These are phyloP conservation scores for Dione vanillae DNA, from an alignment of 2,888 invertebrate species.

Conservation along the genomic window DNA sequence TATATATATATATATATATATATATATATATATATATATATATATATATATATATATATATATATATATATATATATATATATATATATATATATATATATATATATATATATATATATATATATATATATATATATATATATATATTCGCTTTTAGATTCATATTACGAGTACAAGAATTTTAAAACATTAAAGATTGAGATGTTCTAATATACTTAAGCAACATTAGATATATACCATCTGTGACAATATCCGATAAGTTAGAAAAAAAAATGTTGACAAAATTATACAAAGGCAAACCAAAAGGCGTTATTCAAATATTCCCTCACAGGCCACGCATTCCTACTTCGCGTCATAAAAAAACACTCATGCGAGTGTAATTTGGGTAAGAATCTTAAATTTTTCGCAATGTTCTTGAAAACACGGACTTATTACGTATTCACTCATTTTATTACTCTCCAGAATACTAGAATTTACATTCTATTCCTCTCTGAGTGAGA, in stretches of 20 bases:
- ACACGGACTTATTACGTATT: slow-evolving; percentile 11
- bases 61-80: too few species aligned
- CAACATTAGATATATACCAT: background rate
- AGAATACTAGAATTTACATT: slow-evolving; percentile 17
- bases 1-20: too few species aligned
- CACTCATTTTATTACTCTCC: slow-evolving; percentile 24
- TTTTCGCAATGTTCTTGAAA: slow-evolving; percentile 26
- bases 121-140: too few species aligned
- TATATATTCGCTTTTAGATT: too few species aligned
- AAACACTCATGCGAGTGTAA: slow-evolving; percentile 33
- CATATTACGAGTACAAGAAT: too few species aligned
- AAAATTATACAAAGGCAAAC: slow-evolving; percentile 30
- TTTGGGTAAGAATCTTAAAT: slow-evolving; percentile 36
- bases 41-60: too few species aligned
- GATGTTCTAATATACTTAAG: background rate
- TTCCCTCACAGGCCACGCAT: slow-evolving; percentile 31
- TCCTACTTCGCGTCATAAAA: slow-evolving; percentile 31
- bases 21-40: too few species aligned
- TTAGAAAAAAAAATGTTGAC: slow-evolving; percentile 21
- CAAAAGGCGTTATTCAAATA: slow-evolving; percentile 30
- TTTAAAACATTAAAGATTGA: too few species aligned
- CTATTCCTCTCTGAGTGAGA: slow-evolving; percentile 9
- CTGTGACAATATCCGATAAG: slow-evolving; percentile 21
- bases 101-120: too few species aligned
- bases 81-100: too few species aligned